A percentile compares a stretch with the other conserved stretches of the same genome.
Evolutionary conservation across 2,888 invertebrate genomes (phyloP).

Genomic region (Sympetrum striolatum): DNA sequence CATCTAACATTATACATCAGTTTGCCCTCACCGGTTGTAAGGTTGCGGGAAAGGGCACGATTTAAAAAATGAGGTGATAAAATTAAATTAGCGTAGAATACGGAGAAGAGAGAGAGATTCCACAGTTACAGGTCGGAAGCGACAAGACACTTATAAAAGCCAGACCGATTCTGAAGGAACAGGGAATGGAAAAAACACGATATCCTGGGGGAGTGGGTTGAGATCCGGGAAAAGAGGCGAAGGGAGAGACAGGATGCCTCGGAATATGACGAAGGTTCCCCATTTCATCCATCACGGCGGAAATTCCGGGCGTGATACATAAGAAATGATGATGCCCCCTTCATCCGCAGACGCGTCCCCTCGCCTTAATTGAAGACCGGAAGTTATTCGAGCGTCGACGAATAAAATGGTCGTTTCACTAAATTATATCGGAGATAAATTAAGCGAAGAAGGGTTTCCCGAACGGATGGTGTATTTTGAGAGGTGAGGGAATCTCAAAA

Average conservation of each 20-base stretch:
- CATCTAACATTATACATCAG: no score
- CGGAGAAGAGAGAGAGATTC: neutral
- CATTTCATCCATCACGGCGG: constrained; percentile 23
- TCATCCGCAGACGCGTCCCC: neutral
- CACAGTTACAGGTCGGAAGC: neutral
- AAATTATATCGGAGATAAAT: constrained; percentile 32
- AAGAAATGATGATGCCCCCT: neutral
- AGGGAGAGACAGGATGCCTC: neutral
- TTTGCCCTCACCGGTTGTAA: no score
- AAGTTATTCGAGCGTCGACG: constrained; percentile 39
- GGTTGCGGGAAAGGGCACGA: no score
- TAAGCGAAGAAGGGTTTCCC: neutral
- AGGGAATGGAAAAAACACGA: neutral
- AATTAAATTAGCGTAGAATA: neutral
- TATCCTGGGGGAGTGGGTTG: neutral
- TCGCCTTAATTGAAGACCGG: constrained; percentile 27
- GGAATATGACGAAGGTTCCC: constrained; percentile 25
- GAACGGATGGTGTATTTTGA: constrained; percentile 15
- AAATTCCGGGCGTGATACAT: constrained; percentile 32
- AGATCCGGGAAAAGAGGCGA: neutral
- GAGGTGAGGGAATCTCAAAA: neutral
- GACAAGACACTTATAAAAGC: neutral
- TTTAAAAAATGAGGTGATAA: no score
- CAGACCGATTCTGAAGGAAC: neutral
- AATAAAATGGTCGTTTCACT: constrained; percentile 19